Conservation (phyloP, 2,797 vertebrate genomes). For the Chaetodon trifasciatus region DNA sequence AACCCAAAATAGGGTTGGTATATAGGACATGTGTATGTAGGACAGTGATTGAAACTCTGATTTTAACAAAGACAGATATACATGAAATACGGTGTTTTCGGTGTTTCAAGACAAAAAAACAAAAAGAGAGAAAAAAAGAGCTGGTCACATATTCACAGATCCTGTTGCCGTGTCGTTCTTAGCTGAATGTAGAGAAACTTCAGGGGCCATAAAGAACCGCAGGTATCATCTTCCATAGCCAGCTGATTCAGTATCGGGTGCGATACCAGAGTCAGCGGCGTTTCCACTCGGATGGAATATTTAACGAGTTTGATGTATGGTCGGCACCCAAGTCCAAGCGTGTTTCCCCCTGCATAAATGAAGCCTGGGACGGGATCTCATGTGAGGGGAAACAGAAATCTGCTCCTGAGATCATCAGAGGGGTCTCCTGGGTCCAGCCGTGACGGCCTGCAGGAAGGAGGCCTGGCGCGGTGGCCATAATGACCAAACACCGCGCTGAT, state of each 20-base stretch:
- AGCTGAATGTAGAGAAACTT: slow-evolving; percentile 28
- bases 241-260: slow-evolving; percentile 37
- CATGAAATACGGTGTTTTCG: background rate
- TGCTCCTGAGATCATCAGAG: slow-evolving; percentile 64
- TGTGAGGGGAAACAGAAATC: slow-evolving; percentile 45
- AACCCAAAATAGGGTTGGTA: background rate
- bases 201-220: slow-evolving; percentile 33
- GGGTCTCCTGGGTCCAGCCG: slow-evolving; percentile 51
- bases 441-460: slow-evolving; percentile 63
- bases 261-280: slow-evolving; percentile 53
- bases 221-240: slow-evolving; percentile 66
- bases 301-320: slow-evolving; percentile 68
- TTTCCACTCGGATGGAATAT: slow-evolving; percentile 66
- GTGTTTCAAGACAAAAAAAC: background rate
- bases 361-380: slow-evolving; percentile 46
- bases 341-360: slow-evolving; percentile 50
- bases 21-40: background rate
- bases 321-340: slow-evolving; percentile 46
- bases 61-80: background rate
- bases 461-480: slow-evolving; percentile 52
- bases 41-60: background rate
- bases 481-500: slow-evolving; percentile 76
- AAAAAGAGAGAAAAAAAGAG: background rate
- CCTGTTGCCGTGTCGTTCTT: slow-evolving; percentile 28
- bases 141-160: slow-evolving; percentile 4